Evolutionary conservation across 2,113 vertebrate genomes (phyloP).

Genomic region (Poeciliopsis prolifica): DNA sequence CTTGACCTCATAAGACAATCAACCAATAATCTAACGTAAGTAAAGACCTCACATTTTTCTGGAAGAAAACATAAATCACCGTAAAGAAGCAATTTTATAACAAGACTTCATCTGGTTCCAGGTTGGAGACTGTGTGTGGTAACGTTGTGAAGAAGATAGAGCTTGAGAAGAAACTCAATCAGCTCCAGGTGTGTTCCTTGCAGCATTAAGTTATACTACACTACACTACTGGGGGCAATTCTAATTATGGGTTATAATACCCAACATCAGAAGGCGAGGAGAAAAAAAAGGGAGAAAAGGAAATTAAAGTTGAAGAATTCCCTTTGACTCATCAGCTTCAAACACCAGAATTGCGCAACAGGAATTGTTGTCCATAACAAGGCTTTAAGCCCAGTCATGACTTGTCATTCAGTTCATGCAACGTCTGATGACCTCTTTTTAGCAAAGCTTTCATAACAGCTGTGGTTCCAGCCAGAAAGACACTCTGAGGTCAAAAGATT

Average conservation of each 20-base stretch:
- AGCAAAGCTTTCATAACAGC: neutral
- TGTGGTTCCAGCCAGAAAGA: neutral
- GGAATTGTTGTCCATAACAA: neutral
- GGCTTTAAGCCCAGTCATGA: neutral
- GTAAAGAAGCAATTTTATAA: neutral
- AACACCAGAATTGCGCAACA: neutral
- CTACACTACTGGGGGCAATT: too few species aligned
- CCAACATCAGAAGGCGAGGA: too few species aligned
- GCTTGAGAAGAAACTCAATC: constrained; percentile 86
- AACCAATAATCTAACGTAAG: constrained; percentile 88
- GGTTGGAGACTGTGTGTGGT: constrained; percentile 88
- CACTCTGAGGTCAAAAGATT: too few species aligned
- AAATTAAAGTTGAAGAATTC: too few species aligned
- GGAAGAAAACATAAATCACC: neutral
- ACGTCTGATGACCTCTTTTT: neutral
- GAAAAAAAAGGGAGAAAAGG: too few species aligned
- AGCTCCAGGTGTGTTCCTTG: constrained; percentile 85
- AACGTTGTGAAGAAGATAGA: constrained; percentile 86
- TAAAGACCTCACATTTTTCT: neutral
- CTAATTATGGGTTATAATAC: too few species aligned
- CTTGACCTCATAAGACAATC: constrained; percentile 87
- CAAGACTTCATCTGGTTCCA: constrained; percentile 61
- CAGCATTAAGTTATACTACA: neutral
- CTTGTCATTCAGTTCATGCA: neutral
- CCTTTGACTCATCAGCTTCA: neutral